A percentile compares a stretch with the other conserved stretches of the same genome.
These are phyloP conservation scores for Margaritifera margaritifera DNA, from an alignment of 2,888 invertebrate genomes.

Conservation along the genomic window DNA sequence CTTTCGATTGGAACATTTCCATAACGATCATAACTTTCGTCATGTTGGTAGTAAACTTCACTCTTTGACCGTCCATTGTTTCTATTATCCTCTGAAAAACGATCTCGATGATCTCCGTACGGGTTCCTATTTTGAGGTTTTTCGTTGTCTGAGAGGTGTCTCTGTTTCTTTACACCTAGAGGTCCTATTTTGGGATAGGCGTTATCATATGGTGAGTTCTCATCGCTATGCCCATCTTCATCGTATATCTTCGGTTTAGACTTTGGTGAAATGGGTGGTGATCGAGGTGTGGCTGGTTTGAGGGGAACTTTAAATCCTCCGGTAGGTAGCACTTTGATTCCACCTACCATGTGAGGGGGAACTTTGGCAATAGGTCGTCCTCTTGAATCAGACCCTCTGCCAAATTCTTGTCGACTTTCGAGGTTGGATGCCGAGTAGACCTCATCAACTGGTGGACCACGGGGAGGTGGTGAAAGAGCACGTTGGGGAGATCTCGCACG, in stretches of 20 bases:
- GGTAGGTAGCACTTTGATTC: slow-evolving; percentile 55
- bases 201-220: slow-evolving; percentile 44
- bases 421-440: slow-evolving; percentile 59
- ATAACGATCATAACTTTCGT: neutral
- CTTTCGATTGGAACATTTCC: slow-evolving; percentile 4
- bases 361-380: slow-evolving; percentile 64
- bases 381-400: slow-evolving; percentile 14
- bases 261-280: slow-evolving; percentile 24
- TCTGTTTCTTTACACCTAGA: too few relatives aligned
- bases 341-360: slow-evolving; percentile 60
- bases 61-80: too few relatives aligned
- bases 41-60: slow-evolving; percentile 4
- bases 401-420: slow-evolving; percentile 52
- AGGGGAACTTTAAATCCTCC: slow-evolving; percentile 31
- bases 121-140: too few relatives aligned
- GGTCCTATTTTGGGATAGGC: slow-evolving; percentile 16
- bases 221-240: slow-evolving; percentile 15
- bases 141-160: too few relatives aligned
- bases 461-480: slow-evolving; percentile 10
- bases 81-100: too few relatives aligned
- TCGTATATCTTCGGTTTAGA: slow-evolving; percentile 11
- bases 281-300: slow-evolving; percentile 32
- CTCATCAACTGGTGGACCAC: slow-evolving; percentile 16
- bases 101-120: too few relatives aligned
- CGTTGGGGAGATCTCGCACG: slow-evolving; percentile 28